Base-by-base conservation (phyloP, 2,797 vertebrate species). In the Balearica regulorum region DNA sequence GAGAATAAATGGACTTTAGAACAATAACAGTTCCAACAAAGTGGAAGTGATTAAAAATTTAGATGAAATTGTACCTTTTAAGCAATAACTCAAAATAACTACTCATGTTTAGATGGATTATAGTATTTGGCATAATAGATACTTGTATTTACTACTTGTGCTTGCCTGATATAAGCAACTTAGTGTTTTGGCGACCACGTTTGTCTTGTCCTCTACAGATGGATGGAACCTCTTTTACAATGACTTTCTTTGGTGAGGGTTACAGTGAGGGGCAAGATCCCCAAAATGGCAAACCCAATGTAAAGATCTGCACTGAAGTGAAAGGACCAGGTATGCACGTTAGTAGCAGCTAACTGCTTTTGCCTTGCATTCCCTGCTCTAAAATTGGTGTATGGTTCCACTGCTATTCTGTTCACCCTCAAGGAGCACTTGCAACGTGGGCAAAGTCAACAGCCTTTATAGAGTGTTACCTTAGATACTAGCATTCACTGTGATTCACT, bases 181-280 rank as follows among this genome's bases (percentile, higher is more conserved):
- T 81, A 65, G 20, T 78, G 6, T 60, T 83, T 69, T 62, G 37
- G 61, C 82, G 62, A 92, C 54, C 25, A 3, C 17, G 8, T 15
- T 88, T 96, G 44, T 88, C 66, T 97, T 95, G 55, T 89, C n/a
- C 35, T 29, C 71, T 94, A 18, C 97, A 99, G 99, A 98, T 99
- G 91, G 99, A 99, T 70, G 98, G 64, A 11, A 94, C 99, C 11
- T 99, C 99, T 65, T 99, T 99, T 95, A 98, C 98, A 61, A 98
- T 99, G 92, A 98, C 98, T 2, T 98, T 99, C 96, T 98, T 99
- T 69, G 99, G 99, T 29, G 98, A 99, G 94, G 99, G 99, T 72
- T 99, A 99, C 96, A 98, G 98, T 31, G 98, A 98, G 68, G 99
- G 97, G 17, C 92, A 98, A 76, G 98, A 98, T 96, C 96, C 98